Conservation (phyloP, 2,797 vertebrate species). For the Lacerta bilineata region DNA sequence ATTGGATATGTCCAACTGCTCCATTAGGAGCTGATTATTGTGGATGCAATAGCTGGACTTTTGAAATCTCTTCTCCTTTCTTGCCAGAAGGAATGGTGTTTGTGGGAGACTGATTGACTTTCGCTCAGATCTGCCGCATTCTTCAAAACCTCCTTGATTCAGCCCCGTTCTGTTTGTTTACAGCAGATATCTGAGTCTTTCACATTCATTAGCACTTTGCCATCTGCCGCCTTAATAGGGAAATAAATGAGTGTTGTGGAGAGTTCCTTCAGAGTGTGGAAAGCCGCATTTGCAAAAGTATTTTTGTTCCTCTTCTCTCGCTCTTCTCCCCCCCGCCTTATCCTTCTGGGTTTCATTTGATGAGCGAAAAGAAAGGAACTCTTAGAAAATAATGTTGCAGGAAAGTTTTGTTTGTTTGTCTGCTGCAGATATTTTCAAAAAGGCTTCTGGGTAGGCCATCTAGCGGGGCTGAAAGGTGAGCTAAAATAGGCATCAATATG, state of each 20-base stretch:
- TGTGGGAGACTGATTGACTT: constrained; percentile 34
- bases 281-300: constrained; percentile 66
- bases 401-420: background rate
- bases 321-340: constrained; percentile 41
- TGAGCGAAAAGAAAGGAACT: background rate
- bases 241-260: constrained; percentile 60
- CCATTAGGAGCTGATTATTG: background rate
- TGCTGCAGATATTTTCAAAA: background rate
- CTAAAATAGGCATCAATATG: background rate
- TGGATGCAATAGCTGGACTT: background rate
- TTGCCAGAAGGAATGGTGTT: constrained; percentile 6
- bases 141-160: constrained; percentile 56
- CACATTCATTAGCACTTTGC: constrained; percentile 76
- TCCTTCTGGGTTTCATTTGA: constrained; percentile 9
- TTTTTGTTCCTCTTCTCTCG: constrained; percentile 53
- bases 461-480: background rate
- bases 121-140: constrained; percentile 53
- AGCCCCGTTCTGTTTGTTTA: constrained; percentile 61
- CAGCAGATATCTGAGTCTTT: constrained; percentile 57
- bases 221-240: constrained; percentile 78
- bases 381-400: background rate
- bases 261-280: constrained; percentile 64
- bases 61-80: constrained; percentile 37
- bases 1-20: background rate
- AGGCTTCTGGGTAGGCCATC: background rate